Conservation (phyloP, 35 echinoderm and acorn worm species). For the Nesometra sesokonis region DNA sequence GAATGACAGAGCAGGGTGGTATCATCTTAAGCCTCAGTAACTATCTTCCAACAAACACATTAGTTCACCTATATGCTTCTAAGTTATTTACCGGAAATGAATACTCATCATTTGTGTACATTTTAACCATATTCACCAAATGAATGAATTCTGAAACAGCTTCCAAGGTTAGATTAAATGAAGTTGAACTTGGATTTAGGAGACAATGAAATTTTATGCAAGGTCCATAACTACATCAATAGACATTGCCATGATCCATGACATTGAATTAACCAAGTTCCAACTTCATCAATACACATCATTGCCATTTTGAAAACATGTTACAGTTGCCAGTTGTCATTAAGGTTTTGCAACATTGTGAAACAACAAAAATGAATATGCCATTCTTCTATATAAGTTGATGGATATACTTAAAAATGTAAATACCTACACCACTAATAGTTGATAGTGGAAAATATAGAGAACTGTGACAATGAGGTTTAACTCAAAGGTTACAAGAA, state of each 20-base stretch:
- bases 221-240: not conserved
- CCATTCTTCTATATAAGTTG: no score
- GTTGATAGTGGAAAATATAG: no score
- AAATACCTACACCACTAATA: no score
- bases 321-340: not conserved
- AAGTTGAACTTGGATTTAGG: not conserved
- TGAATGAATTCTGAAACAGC: not conserved
- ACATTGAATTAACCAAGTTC: not conserved
- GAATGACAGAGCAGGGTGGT: not conserved
- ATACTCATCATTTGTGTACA: no score
- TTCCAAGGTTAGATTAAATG: not conserved
- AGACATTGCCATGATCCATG: not conserved
- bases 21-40: not conserved
- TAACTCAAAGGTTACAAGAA: no score
- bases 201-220: not conserved
- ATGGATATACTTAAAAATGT: no score
- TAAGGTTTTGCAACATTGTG: no score
- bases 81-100: no score
- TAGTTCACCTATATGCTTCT: not conserved
- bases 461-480: no score
- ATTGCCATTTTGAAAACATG: not conserved
- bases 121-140: no score
- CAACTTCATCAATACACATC: not conserved
- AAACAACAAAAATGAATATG: no score
- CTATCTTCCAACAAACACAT: not conserved